Evolutionary conservation across 2,888 invertebrate genomes (phyloP).

Genomic region (Dione vanillae): DNA sequence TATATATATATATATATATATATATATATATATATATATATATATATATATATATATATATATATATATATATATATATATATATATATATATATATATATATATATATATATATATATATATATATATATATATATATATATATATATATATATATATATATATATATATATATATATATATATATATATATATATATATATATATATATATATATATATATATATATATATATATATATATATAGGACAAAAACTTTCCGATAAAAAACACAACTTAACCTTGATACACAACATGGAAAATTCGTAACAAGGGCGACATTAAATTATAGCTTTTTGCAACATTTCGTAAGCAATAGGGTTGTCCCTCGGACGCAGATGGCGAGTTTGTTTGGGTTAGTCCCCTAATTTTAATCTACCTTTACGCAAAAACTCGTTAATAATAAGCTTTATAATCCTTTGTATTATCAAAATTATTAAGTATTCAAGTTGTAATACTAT

Average conservation of each 20-base stretch:
- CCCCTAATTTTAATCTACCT: slow-evolving; percentile 26
- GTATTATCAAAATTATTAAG: neutral
- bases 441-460: slow-evolving; percentile 8
- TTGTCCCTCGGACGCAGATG: slow-evolving; percentile 19
- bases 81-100: too few species aligned
- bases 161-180: too few species aligned
- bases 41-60: too few species aligned
- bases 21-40: too few species aligned
- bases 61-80: too few species aligned
- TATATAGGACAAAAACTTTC: neutral
- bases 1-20: too few species aligned
- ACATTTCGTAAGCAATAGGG: slow-evolving; percentile 25
- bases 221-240: neutral
- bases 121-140: too few species aligned
- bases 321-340: slow-evolving; percentile 24
- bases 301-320: slow-evolving; percentile 24
- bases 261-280: neutral
- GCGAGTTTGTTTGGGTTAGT: slow-evolving; percentile 11
- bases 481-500: too few species aligned
- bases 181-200: too few species aligned
- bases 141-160: too few species aligned
- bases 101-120: too few species aligned
- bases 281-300: neutral
- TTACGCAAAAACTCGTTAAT: neutral
- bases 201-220: too few species aligned